A percentile compares a stretch with the other conserved stretches of the same genome.
Conservation (phyloP, 2,113 vertebrate species). For the Erpornis zantholeuca region DNA sequence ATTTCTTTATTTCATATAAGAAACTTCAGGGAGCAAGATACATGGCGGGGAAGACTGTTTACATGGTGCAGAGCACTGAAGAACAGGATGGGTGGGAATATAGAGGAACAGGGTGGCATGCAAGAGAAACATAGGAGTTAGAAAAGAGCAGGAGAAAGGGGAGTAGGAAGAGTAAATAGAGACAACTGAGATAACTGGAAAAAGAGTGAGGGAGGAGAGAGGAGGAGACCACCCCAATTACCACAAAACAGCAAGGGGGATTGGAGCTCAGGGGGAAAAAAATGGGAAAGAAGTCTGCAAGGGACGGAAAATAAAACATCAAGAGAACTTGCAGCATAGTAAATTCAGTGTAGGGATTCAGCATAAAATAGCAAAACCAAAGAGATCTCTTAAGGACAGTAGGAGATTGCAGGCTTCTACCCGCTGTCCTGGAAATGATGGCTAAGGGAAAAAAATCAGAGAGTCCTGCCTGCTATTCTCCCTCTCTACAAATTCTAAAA, state of each 20-base stretch:
- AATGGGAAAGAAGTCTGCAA: not conserved
- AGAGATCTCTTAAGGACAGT: not conserved
- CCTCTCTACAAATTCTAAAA: not conserved
- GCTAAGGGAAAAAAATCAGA: conserved; percentile 13
- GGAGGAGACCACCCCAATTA: not conserved
- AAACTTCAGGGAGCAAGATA: not conserved
- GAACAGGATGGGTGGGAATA: not conserved
- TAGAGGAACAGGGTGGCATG: not conserved
- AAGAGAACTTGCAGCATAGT: not conserved
- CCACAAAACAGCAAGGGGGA: not conserved
- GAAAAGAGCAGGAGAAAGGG: not conserved
- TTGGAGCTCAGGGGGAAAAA: not conserved
- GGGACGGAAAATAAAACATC: not conserved
- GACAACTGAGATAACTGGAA: not conserved
- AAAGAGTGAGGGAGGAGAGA: not conserved
- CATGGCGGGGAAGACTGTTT: not conserved
- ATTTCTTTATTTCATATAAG: not conserved
- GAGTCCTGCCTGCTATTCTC: not conserved
- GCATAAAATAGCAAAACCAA: not conserved
- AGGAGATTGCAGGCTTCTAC: not conserved
- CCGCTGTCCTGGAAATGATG: not conserved
- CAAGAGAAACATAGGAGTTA: not conserved
- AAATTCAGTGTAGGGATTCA: not conserved
- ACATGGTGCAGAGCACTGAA: not conserved
- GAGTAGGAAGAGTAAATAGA: not conserved